A percentile compares a stretch with the other conserved stretches of the same genome.
These are phyloP conservation scores for Spinibarbus caldwelli DNA, from an alignment of 2,797 vertebrate genomes.

Conservation along the genomic window DNA sequence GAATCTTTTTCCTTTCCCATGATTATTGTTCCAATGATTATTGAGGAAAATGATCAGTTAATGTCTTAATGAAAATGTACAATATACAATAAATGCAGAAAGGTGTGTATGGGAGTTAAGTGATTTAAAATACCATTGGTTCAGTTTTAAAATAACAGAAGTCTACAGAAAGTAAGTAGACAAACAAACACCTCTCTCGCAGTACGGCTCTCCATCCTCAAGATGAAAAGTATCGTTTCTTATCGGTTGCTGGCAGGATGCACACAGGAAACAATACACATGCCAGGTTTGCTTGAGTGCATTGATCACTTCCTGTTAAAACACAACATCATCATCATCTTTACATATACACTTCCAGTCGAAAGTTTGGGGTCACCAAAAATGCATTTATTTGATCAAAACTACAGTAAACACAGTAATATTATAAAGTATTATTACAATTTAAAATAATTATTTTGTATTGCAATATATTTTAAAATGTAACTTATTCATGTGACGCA, in stretches of 20 bases:
- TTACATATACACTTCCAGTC: background rate
- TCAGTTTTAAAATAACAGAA: background rate
- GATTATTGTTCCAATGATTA: background rate
- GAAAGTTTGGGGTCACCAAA: background rate
- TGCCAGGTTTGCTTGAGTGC: constrained; percentile 98
- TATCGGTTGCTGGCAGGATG: constrained; percentile 92
- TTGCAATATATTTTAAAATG: background rate
- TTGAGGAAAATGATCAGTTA: background rate
- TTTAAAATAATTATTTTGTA: background rate
- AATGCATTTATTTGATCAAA: background rate
- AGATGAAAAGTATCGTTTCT: constrained; percentile 95
- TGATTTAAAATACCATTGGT: background rate
- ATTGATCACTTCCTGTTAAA: constrained; percentile 93
- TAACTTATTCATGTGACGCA: background rate
- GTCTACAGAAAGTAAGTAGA: background rate
- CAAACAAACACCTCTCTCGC: constrained; percentile 88
- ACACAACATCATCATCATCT: constrained; percentile 1
- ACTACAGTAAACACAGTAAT: background rate
- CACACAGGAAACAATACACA: constrained; percentile 92
- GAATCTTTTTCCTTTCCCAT: background rate
- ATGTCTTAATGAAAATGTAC: background rate
- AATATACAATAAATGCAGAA: background rate
- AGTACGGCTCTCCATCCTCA: constrained; percentile 97
- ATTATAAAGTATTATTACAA: background rate
- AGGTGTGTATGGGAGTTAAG: background rate